phyloP scores from a whole-genome alignment of 2,797 vertebrate genomes.

The Tangara arthus region DNA sequence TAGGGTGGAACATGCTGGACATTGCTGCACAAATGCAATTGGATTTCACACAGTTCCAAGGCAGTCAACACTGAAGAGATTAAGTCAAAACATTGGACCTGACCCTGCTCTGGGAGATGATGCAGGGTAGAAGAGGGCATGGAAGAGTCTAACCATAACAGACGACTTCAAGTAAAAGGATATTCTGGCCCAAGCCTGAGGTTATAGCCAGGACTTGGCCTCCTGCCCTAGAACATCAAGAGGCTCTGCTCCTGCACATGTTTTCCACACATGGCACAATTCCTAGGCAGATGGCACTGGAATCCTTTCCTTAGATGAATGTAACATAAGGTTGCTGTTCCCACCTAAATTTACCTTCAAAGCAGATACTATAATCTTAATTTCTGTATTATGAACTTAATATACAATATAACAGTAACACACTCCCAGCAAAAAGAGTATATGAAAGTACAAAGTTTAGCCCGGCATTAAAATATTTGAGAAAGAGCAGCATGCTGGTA shows the following conservation, averaged over 20 bases:
- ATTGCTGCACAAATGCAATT: not conserved
- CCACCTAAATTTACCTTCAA: not conserved
- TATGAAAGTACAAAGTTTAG: not conserved
- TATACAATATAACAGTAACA: not conserved
- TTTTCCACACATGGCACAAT: rapidly evolving
- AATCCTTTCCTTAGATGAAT: not conserved
- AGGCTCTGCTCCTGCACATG: not conserved
- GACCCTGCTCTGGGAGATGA: not conserved
- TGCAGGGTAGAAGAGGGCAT: not conserved
- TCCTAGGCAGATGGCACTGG: not conserved
- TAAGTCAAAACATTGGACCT: not conserved
- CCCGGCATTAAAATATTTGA: not conserved
- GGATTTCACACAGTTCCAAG: rapidly evolving
- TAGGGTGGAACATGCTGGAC: not conserved
- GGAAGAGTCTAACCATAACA: not conserved
- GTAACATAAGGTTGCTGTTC: not conserved
- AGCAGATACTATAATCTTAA: not conserved
- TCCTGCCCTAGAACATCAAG: rapidly evolving
- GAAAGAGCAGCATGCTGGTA: not conserved
- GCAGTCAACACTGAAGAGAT: not conserved
- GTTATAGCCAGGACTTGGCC: not conserved
- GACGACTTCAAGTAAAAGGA: not conserved
- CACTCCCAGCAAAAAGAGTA: not conserved
- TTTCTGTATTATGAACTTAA: not conserved
- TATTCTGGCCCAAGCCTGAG: not conserved